phyloP scores from a whole-genome alignment of 2,113 vertebrate genomes.

The Glaucidium brasilianum region DNA sequence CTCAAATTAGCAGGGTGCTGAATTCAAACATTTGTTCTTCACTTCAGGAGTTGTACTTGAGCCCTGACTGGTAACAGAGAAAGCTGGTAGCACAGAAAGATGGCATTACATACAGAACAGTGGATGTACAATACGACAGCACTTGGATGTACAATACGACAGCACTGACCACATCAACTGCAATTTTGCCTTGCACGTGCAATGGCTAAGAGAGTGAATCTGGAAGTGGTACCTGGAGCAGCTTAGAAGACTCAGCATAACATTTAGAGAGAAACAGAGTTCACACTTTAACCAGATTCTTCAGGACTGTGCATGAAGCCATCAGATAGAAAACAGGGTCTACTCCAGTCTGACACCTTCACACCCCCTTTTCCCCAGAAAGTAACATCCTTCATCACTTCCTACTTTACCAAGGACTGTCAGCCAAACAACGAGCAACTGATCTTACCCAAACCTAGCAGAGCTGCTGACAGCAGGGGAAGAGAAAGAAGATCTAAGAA shows the following conservation, averaged over 20 bases:
- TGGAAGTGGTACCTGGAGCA: not conserved
- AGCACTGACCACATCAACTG: not conserved
- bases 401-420: not conserved
- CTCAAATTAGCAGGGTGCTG: not conserved
- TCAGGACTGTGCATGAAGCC: not conserved
- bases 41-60: accelerated
- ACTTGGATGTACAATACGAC: not conserved
- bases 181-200: not conserved
- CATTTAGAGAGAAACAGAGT: not conserved
- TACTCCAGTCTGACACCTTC: not conserved
- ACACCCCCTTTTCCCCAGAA: not conserved
- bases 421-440: not conserved
- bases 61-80: not conserved
- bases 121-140: not conserved
- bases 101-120: not conserved
- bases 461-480: not conserved
- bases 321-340: not conserved
- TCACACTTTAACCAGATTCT: not conserved
- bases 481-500: not conserved
- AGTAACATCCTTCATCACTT: not conserved
- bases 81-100: not conserved
- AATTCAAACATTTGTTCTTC: not conserved
- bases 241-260: not conserved
- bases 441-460: not conserved
- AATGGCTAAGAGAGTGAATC: not conserved